Base-by-base conservation (phyloP, 2,797 vertebrate genomes). In the Clarias platycephalus region DNA sequence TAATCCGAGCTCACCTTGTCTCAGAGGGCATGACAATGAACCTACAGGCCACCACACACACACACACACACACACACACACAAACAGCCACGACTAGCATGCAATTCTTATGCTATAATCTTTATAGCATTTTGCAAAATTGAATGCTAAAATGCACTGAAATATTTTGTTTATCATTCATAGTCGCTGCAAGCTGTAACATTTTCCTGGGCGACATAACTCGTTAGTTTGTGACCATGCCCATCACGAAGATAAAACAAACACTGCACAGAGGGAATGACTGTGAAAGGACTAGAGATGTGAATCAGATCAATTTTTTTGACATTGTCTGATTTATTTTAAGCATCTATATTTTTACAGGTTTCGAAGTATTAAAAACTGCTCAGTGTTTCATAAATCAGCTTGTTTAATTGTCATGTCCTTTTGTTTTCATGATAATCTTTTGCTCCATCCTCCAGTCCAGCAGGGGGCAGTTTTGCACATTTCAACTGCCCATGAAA, bases 1-100 rank as follows among this genome's bases (percentile, higher is more conserved):
- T 94, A 92, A 94, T 93, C 94, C 90, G 81, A 86, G 87, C 88
- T 92, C 91, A 93, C 90, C 90, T 89, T 91, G 84, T 81, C 85
- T 81, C 74, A 40, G 37, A 86, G 83, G 81, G 60, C 60, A 68
- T 74, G 74, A 49, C 77, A 58, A 28, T 28, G 7, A 20, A 60
- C 2, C 44, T 60, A n/a, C 24, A 72, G 66, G 6, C 18, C 1
- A 1, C 34, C 49, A 20, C n/a, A 1, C 12, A 24, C 63, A 16
- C 63, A 66, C 63, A 16, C 13, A 16, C 63, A 37, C 64, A 4
- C 4, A 68, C 31, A 20, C 31, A 68, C 64, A 4, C 4, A 20
- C 44, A 37, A 7, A 49, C 44, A 49, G 9, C 44, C 44, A 49
- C 12, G 44, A 49, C 44, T 44, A 49, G 1, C 44, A 49, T 49